A percentile compares a stretch with the other conserved stretches of the same genome.
These are phyloP conservation scores for Drosophila tropicalis DNA, from an alignment of 1,140 invertebrate species.

Conservation along the genomic window DNA sequence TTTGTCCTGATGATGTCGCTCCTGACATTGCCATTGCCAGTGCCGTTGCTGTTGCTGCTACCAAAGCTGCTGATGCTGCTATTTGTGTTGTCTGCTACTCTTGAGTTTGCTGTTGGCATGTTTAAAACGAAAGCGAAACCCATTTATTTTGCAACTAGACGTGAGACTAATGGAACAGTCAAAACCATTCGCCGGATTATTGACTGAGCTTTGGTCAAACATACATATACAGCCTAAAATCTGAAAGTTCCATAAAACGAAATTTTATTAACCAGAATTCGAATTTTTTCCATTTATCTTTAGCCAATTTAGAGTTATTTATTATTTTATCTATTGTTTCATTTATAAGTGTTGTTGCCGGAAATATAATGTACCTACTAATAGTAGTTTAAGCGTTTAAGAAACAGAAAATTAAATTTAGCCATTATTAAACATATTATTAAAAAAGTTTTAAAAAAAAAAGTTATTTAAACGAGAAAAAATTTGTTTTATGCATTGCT, in stretches of 20 bases:
- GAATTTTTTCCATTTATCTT: neutral
- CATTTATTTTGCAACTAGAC: constrained; percentile 45
- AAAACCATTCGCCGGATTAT: constrained; percentile 46
- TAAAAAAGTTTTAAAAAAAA: too few relatives aligned
- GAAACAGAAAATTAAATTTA: too few relatives aligned
- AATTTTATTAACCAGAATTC: neutral
- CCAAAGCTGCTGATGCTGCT: constrained; percentile 3
- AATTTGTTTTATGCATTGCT: too few relatives aligned
- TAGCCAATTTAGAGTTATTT: too few relatives aligned
- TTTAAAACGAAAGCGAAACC: constrained; percentile 26
- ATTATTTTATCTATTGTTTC: too few relatives aligned
- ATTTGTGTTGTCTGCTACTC: constrained; percentile 25
- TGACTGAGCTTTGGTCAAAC: constrained; percentile 46
- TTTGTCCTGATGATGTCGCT: neutral
- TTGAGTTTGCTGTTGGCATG: constrained; percentile 20
- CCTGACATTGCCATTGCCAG: neutral
- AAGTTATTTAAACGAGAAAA: too few relatives aligned
- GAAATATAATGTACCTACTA: too few relatives aligned
- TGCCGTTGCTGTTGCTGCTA: neutral
- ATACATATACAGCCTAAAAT: constrained; percentile 23
- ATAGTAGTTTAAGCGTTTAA: too few relatives aligned
- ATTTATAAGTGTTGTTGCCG: too few relatives aligned
- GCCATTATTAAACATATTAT: too few relatives aligned
- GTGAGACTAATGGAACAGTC: constrained; percentile 52
- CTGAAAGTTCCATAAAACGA: constrained; percentile 16